These are phyloP conservation scores for Nephrotoma appendiculata DNA, from an alignment of 2,888 invertebrate genomes.

Conservation along the genomic window DNA sequence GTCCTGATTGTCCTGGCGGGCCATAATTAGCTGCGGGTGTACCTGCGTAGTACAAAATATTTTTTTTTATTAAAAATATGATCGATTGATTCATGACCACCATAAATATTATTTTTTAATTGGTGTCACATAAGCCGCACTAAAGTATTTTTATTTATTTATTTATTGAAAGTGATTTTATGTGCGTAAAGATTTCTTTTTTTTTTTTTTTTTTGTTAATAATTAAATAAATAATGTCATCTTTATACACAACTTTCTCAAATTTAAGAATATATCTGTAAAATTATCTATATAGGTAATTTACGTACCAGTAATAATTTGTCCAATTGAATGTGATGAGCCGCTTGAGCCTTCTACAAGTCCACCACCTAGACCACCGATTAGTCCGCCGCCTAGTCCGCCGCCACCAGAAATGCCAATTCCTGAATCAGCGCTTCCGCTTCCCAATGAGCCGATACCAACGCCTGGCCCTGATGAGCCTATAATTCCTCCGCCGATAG, in stretches of 20 bases:
- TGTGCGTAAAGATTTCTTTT: not conserved
- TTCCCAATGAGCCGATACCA: not conserved
- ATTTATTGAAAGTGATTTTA: not conserved
- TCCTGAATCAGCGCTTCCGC: not conserved
- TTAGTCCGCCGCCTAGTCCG: not conserved
- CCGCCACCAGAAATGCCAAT: not conserved
- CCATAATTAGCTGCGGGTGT: constrained; percentile 26
- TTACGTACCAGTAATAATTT: not conserved
- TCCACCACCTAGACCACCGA: not conserved
- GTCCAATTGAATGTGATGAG: not conserved
- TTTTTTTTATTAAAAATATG: not conserved
- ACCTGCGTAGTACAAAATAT: not conserved
- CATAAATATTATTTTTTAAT: not conserved
- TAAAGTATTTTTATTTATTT: not conserved
- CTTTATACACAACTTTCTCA: not conserved
- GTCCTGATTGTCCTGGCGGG: constrained; percentile 45
- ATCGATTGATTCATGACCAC: not conserved
- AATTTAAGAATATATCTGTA: not conserved
- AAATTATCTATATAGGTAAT: not conserved
- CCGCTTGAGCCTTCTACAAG: not conserved
- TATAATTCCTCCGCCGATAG: not conserved
- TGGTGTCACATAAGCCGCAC: not conserved
- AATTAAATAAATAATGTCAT: not conserved
- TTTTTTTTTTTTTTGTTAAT: not conserved
- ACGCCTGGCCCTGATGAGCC: not conserved